Percentiles rank a stretch among this genome's conserved stretches.
phyloP scores from a whole-genome alignment of 2,797 vertebrate genomes.

The Scolopax rusticola region DNA sequence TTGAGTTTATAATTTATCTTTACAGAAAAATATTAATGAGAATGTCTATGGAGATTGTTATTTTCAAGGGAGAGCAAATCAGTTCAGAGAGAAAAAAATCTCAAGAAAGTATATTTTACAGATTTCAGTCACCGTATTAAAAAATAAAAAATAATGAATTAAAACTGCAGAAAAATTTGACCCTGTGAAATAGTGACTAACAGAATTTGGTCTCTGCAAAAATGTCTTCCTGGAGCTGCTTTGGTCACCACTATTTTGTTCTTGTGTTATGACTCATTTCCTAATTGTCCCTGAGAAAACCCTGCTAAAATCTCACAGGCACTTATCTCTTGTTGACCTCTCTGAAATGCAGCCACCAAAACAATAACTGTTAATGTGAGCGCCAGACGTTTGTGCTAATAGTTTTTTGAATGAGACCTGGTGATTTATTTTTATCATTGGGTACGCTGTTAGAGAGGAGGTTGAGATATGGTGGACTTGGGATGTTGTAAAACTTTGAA shows the following conservation, averaged over 20 bases:
- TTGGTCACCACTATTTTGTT: neutral
- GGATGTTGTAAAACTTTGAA: neutral
- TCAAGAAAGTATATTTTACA: neutral
- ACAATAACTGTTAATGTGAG: neutral
- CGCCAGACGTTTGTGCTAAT: neutral
- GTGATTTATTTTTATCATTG: neutral
- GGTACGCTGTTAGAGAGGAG: neutral
- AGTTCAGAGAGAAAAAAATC: neutral
- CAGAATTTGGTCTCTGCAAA: neutral
- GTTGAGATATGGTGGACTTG: neutral
- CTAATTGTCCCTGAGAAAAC: neutral
- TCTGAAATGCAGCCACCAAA: neutral
- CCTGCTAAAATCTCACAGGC: neutral
- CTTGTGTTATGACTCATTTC: neutral
- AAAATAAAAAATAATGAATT: neutral
- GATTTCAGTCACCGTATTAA: neutral
- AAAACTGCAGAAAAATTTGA: neutral
- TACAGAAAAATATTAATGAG: neutral
- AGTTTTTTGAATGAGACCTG: neutral
- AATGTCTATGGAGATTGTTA: neutral
- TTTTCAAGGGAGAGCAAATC: neutral
- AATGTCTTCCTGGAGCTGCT: neutral
- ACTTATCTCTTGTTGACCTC: neutral
- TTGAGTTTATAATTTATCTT: neutral
- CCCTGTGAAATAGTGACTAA: neutral